Percentiles rank a stretch among this genome's conserved stretches.
Conservation (phyloP, 2,888 invertebrate genomes). For the Chrysomela aeneicollis region DNA sequence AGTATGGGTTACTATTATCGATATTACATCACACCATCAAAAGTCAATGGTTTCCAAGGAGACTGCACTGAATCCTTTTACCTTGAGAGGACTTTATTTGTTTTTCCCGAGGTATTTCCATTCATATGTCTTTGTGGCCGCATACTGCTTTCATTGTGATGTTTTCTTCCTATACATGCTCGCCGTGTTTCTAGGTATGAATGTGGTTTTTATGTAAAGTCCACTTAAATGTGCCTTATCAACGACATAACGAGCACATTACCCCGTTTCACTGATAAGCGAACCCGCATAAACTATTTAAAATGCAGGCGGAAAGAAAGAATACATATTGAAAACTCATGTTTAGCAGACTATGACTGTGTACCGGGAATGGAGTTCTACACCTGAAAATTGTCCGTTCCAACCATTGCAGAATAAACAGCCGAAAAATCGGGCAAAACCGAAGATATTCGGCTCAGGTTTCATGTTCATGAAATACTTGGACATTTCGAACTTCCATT, state of each 20-base stretch:
- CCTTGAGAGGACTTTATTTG: too few relatives aligned
- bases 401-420: too few relatives aligned
- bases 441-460: too few relatives aligned
- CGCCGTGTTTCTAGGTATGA: slow-evolving; percentile 25
- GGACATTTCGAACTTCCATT: too few relatives aligned
- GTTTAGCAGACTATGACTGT: slow-evolving; percentile 35
- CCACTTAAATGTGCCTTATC: slow-evolving; percentile 39
- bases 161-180: slow-evolving; percentile 5
- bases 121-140: background rate
- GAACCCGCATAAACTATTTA: slow-evolving; percentile 51
- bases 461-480: too few relatives aligned
- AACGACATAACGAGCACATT: slow-evolving; percentile 48
- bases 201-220: slow-evolving; percentile 30
- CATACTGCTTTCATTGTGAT: slow-evolving; percentile 4
- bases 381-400: slow-evolving; percentile 2
- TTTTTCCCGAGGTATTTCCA: too few relatives aligned
- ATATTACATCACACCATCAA: too few relatives aligned
- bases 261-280: slow-evolving; percentile 50
- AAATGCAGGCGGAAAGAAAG: slow-evolving; percentile 52
- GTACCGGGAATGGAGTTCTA: slow-evolving; percentile 1
- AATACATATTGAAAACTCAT: slow-evolving; percentile 30
- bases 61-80: too few relatives aligned
- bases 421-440: too few relatives aligned
- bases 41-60: too few relatives aligned
- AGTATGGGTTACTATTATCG: too few relatives aligned